Evolutionary conservation across 2,797 vertebrate genomes (phyloP).

Genomic region (Scarus forsteni): DNA sequence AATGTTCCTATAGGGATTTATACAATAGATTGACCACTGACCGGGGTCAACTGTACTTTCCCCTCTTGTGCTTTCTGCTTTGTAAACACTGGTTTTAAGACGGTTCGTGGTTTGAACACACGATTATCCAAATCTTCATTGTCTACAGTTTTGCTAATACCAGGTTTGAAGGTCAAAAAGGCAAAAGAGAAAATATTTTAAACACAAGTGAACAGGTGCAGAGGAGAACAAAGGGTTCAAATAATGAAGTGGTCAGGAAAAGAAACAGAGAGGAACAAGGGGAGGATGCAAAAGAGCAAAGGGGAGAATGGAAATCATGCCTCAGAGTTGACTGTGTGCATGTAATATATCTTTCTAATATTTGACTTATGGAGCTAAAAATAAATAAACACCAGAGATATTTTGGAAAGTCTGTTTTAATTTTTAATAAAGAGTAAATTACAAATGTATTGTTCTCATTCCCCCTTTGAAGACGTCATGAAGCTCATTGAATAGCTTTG

Average conservation of each 20-base stretch:
- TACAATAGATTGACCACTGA: slow-evolving; percentile 29
- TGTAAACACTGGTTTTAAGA: slow-evolving; percentile 55
- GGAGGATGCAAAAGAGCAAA: neutral
- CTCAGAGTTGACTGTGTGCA: too few species aligned
- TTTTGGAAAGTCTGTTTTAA: too few species aligned
- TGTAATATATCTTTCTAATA: too few species aligned
- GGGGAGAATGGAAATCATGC: too few species aligned
- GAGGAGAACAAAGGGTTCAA: neutral
- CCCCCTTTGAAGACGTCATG: too few species aligned
- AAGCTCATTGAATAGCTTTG: too few species aligned
- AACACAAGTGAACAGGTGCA: neutral
- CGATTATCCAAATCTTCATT: slow-evolving; percentile 26
- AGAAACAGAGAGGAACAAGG: neutral
- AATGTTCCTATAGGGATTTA: neutral
- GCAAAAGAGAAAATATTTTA: neutral
- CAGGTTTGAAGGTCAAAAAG: slow-evolving; percentile 3
- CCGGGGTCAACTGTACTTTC: slow-evolving; percentile 27
- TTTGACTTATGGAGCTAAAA: too few species aligned
- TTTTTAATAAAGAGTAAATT: too few species aligned
- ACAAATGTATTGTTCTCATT: too few species aligned
- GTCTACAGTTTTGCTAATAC: slow-evolving; percentile 17
- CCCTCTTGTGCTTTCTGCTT: slow-evolving; percentile 45
- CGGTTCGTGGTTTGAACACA: slow-evolving; percentile 32
- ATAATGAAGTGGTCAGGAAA: neutral
- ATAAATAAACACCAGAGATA: too few species aligned